Percentiles rank a stretch among this genome's conserved stretches.
phyloP scores from a whole-genome alignment of 2,113 vertebrate species.

The Xiphophorus couchianus region DNA sequence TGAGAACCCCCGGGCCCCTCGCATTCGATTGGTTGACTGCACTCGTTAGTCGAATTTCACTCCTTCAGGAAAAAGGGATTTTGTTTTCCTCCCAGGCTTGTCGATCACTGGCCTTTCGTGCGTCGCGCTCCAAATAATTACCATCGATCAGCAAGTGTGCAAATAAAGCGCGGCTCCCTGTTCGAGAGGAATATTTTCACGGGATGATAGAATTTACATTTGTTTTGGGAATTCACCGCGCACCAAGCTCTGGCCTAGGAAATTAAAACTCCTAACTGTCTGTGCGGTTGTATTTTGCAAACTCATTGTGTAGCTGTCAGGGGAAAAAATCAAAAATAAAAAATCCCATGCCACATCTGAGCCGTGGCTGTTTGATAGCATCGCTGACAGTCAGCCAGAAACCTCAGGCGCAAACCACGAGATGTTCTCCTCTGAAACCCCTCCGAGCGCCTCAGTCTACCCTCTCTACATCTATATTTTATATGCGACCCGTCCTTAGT shows the following conservation, averaged over 20 bases:
- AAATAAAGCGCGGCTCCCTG: too few species aligned
- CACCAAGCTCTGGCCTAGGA: background rate
- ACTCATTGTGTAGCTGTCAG: background rate
- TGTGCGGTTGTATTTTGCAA: background rate
- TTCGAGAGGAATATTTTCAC: background rate
- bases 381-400: slow-evolving; percentile 8
- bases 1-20: too few species aligned
- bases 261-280: background rate
- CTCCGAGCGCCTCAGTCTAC: slow-evolving; percentile 14
- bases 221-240: background rate
- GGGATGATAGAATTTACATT: background rate
- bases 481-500: background rate
- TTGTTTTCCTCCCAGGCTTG: background rate
- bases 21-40: background rate
- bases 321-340: background rate
- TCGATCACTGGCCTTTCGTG: background rate
- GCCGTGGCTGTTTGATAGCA: background rate
- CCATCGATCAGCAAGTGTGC: background rate
- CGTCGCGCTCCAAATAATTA: background rate
- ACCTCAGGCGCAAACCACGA: slow-evolving; percentile 18
- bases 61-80: background rate
- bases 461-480: slow-evolving; percentile 21
- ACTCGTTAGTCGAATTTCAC: background rate
- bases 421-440: slow-evolving; percentile 26
- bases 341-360: background rate